Percentiles rank a stretch among this genome's conserved stretches.
phyloP scores from a whole-genome alignment of 1,140 invertebrate genomes.

The Euwallacea similis region DNA sequence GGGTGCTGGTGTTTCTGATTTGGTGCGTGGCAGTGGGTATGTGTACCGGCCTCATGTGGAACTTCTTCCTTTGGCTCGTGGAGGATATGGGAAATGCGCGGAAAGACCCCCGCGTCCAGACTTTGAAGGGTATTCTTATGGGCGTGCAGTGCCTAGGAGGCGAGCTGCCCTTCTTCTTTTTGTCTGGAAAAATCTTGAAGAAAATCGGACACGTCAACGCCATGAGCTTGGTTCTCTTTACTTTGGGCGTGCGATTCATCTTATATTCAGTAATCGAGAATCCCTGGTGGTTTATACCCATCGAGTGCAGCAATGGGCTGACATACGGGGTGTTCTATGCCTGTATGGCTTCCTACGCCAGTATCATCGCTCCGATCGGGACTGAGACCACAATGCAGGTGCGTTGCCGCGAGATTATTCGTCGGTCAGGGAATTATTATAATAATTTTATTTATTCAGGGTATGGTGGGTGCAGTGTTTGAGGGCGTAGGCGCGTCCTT shows the following conservation, averaged over 20 bases:
- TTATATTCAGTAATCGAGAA: conserved; percentile 79
- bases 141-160: conserved; percentile 82
- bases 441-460: conserved; percentile 55
- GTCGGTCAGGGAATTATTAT: background rate
- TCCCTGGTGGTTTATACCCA: conserved; percentile 79
- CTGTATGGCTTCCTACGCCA: conserved; percentile 87
- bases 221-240: conserved; percentile 79
- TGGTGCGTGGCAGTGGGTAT: conserved; percentile 83
- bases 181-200: conserved; percentile 78
- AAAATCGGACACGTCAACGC: conserved; percentile 80
- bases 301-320: conserved; percentile 84
- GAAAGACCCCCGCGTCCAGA: conserved; percentile 66
- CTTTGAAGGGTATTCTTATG: conserved; percentile 77
- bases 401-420: conserved; percentile 26
- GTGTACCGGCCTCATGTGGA: conserved; percentile 85
- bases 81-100: conserved; percentile 65
- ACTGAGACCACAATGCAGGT: conserved; percentile 83
- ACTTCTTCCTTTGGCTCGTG: conserved; percentile 82
- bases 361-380: conserved; percentile 80
- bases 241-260: conserved; percentile 75
- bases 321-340: conserved; percentile 89
- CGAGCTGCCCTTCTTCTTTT: conserved; percentile 87
- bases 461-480: conserved; percentile 81
- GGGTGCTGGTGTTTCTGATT: conserved; percentile 69
- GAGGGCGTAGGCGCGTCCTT: conserved; percentile 81